Evolutionary conservation across 2,888 invertebrate species (phyloP).

Genomic region (Nebria salina): DNA sequence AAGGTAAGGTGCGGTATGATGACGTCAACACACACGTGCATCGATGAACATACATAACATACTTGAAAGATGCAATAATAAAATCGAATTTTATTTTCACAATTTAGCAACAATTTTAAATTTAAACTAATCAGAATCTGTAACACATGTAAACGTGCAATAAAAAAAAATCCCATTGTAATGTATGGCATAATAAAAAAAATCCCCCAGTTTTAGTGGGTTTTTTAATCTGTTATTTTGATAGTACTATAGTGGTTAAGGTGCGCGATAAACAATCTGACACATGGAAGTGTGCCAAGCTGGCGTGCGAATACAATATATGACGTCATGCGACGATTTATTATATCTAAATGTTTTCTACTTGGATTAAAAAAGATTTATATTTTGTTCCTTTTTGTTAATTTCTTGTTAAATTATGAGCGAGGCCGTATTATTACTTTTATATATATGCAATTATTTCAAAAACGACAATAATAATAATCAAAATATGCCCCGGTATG

Average conservation of each 20-base stretch:
- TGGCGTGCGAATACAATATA: slow-evolving; percentile 34
- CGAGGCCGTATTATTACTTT: slow-evolving; percentile 24
- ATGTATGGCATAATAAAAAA: background rate
- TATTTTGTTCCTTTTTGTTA: slow-evolving; percentile 37
- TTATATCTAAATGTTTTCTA: slow-evolving; percentile 42
- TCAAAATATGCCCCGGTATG: too few species aligned
- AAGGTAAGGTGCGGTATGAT: slow-evolving; percentile 13
- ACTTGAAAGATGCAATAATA: background rate
- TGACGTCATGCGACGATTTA: slow-evolving; percentile 40
- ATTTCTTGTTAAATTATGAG: slow-evolving; percentile 37
- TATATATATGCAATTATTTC: background rate
- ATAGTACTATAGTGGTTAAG: background rate
- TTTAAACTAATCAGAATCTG: too few species aligned
- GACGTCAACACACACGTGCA: slow-evolving; percentile 7
- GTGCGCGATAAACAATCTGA: slow-evolving; percentile 35
- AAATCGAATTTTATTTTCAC: too few species aligned
- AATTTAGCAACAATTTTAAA: too few species aligned
- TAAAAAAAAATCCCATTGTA: background rate
- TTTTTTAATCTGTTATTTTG: background rate
- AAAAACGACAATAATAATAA: too few species aligned
- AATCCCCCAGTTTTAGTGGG: background rate
- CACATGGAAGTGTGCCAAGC: slow-evolving; percentile 28
- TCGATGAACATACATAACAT: background rate
- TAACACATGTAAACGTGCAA: too few species aligned
- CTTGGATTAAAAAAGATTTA: slow-evolving; percentile 45